Evolutionary conservation across 2,888 invertebrate genomes (phyloP), one percentile per base, ranked within the genome.

Genomic region (Eristalis arbustorum): DNA sequence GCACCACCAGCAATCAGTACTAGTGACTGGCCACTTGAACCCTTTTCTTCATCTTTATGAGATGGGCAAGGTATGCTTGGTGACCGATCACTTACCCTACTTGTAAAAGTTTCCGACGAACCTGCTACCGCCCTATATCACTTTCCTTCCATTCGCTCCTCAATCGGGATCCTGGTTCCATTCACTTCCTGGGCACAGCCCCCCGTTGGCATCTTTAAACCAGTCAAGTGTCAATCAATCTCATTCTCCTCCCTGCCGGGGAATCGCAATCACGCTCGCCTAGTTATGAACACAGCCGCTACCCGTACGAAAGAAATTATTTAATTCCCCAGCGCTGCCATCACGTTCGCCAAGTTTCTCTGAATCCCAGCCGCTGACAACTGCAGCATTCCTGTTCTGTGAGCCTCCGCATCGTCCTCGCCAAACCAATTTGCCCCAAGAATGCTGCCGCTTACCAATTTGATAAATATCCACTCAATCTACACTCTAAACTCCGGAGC

Each of bases 351-450:
- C 42, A 49, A 49, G 49, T 18, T 49, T 49, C 49, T 49, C 18
- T 18, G n/a, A 49, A 49, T 49, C 49, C 18, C 49, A 49, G 49
- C 18, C 49, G 49, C 49, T 49, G 49, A 49, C 49, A 49, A 49
- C 49, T 49, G 49, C 49, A 18, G 49, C 18, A 49, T 49, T 49
- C 49, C 18, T 49, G 49, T 49, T 49, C 42, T 49, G n/a, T n/a
- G 18, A n/a, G 18, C 18, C 49, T 49, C 49, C 8, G 2, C 49
- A 18, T 49, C 49, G 49, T 49, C 49, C 49, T 18, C 49, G 18
- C 49, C 59, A 59, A 37, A 69, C 37, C 59, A 69, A 69, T 69
- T 69, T 69, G 25, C 69, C 69, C 59, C 13, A 23, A 22, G 69
- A 69, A 69, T 69, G 69, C 23, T 59, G 37, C 56, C 59, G 14